Evolutionary conservation across 2,888 invertebrate species (phyloP), one percentile per base, ranked within the genome.

Genomic region (Ferrisia virgata): DNA sequence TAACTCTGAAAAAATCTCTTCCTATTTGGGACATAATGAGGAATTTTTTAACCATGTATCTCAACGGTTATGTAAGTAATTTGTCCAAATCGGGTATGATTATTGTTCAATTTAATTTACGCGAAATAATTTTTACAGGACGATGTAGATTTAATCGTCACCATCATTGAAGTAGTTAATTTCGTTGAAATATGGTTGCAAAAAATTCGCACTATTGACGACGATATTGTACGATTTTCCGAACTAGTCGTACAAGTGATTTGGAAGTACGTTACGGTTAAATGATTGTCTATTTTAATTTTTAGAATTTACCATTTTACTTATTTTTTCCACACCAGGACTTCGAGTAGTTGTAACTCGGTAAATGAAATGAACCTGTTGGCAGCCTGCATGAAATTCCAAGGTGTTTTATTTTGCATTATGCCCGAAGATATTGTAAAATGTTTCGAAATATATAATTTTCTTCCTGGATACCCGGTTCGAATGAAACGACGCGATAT

Each of bases 371-470:
- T 83, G 76, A 72, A 83, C 40, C n/a, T 83, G 8, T n/a, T 83
- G 13, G 83, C 83, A 13, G 39, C 83, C 8, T 83, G 83, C 18
- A 83, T 83, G 39, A 83, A 83, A 72, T 47, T 83, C 15, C 83
- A 83, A 28, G 39, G 83, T 9, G 72, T 83, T 39, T 40, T 83
- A 31, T 83, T 83, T 31, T 83, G 83, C 47, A 72, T 83, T 13
- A 83, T 83, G 76, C 83, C 83, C 18, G 83, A 83, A 31, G 83
- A 83, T 40, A 83, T 83, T 43, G 47, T 83, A 4, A 83, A 83
- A 47, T 83, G 83, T 18, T 83, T 83, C 28, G 83, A 83, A 76
- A 83, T 83, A n/a, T 83, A 83, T 33, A 83, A 83, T 76, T 83
- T 83, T 33, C 39, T 83, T n/a, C 83, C 83, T 25, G 76, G 83